Conservation (phyloP, 2,113 vertebrate genomes). For the Paracanthobrama guichenoti region DNA sequence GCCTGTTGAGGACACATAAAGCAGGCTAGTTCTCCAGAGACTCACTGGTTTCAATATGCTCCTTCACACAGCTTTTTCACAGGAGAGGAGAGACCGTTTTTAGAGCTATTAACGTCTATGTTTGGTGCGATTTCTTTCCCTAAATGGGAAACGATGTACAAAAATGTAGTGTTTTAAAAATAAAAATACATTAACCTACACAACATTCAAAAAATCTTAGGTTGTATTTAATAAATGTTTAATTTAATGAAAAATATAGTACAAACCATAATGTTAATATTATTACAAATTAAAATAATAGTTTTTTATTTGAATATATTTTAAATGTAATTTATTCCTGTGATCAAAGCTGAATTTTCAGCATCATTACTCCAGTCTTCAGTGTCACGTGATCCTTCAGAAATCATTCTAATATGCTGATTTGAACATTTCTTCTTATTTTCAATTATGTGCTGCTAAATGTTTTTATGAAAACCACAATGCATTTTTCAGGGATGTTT, state of each 20-base stretch:
- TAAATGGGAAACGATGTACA: too few relatives aligned
- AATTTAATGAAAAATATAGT: too few relatives aligned
- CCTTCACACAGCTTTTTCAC: neutral
- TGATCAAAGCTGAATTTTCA: neutral
- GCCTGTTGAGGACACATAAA: slow-evolving; percentile 24
- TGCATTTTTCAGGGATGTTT: too few relatives aligned
- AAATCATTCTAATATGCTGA: neutral
- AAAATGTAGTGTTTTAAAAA: too few relatives aligned
- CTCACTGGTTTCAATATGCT: neutral
- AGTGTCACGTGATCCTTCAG: neutral
- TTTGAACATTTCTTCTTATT: neutral
- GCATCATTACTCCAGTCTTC: neutral
- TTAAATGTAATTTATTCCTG: neutral
- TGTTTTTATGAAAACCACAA: neutral
- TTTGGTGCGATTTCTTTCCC: neutral
- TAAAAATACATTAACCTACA: too few relatives aligned
- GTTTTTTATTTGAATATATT: neutral
- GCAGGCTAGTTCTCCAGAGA: slow-evolving; percentile 13
- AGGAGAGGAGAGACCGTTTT: neutral
- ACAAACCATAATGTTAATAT: neutral
- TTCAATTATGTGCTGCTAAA: neutral
- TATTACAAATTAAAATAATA: neutral
- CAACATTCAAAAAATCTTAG: too few relatives aligned
- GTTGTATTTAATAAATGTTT: too few relatives aligned
- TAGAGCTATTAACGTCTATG: neutral